Conservation (phyloP, 1,140 invertebrate species). For the Heliconius nattereri region DNA sequence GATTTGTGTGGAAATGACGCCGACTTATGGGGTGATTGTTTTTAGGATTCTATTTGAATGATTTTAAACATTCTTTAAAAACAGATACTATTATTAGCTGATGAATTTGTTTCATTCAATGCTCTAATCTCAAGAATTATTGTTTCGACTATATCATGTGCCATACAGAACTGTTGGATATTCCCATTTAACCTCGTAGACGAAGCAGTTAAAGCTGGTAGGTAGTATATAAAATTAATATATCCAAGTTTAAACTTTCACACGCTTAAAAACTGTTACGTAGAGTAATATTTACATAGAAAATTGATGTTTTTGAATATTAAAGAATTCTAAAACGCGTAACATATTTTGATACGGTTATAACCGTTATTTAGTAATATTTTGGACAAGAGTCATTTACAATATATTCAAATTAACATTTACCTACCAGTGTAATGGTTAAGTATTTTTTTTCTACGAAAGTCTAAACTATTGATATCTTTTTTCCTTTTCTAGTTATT, state of each 20-base stretch:
- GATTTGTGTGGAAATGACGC: neutral
- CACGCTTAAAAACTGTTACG: neutral
- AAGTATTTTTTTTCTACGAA: neutral
- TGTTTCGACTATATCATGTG: too few species aligned
- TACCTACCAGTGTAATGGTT: too few species aligned
- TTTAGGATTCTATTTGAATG: too few species aligned
- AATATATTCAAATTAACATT: neutral
- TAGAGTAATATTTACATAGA: neutral
- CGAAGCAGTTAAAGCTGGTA: too few species aligned
- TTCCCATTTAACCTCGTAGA: too few species aligned
- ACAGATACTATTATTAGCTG: too few species aligned
- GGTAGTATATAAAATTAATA: neutral
- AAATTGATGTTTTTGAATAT: neutral
- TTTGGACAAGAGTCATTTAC: neutral
- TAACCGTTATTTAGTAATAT: neutral
- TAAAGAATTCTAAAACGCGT: neutral
- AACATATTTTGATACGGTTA: neutral
- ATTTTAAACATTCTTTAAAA: too few species aligned
- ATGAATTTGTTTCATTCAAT: too few species aligned
- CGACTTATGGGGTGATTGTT: too few species aligned
- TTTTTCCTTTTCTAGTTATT: neutral
- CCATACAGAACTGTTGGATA: too few species aligned
- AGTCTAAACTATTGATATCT: neutral
- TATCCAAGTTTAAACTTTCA: neutral
- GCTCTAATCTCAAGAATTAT: too few species aligned